Percentiles rank a stretch among this genome's conserved stretches.
phyloP scores from a whole-genome alignment of 2,888 invertebrate species.

The Notodonta ziczac region DNA sequence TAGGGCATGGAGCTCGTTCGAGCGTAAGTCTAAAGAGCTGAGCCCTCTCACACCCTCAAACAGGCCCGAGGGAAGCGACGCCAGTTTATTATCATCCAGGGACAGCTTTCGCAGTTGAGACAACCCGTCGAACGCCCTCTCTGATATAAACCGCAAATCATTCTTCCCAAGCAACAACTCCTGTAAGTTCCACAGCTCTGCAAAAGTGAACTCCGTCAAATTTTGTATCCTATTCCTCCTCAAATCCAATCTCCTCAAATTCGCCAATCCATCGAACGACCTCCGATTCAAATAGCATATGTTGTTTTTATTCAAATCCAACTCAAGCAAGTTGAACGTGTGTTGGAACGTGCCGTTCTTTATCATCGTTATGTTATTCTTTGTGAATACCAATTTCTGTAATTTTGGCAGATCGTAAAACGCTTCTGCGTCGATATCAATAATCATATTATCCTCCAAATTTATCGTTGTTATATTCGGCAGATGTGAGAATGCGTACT shows the following conservation, averaged over 20 bases:
- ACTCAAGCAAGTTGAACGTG: constrained; percentile 89
- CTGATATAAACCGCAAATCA: constrained; percentile 89
- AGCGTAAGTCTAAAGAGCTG: constrained; percentile 90
- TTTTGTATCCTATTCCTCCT: constrained; percentile 90
- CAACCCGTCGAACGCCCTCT: constrained; percentile 91
- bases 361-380: constrained; percentile 93
- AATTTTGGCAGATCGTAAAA: constrained; percentile 90
- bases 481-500: constrained; percentile 89
- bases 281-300: constrained; percentile 90
- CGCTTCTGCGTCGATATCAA: constrained; percentile 89
- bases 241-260: constrained; percentile 89
- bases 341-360: constrained; percentile 93
- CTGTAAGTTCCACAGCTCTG: constrained; percentile 89
- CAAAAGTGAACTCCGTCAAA: constrained; percentile 91
- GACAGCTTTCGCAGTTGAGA: constrained; percentile 88
- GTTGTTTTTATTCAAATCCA: constrained; percentile 92
- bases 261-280: constrained; percentile 90
- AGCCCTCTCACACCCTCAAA: constrained; percentile 90
- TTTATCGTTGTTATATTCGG: constrained; percentile 88
- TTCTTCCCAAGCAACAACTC: constrained; percentile 89
- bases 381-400: constrained; percentile 91
- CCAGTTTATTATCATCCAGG: constrained; percentile 91
- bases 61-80: constrained; percentile 88
- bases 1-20: constrained; percentile 90
- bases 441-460: constrained; percentile 90